Evolutionary conservation across 1,140 invertebrate genomes (phyloP), one percentile per base, ranked within the genome.

Genomic region (Polypedilum vanderplanki): DNA sequence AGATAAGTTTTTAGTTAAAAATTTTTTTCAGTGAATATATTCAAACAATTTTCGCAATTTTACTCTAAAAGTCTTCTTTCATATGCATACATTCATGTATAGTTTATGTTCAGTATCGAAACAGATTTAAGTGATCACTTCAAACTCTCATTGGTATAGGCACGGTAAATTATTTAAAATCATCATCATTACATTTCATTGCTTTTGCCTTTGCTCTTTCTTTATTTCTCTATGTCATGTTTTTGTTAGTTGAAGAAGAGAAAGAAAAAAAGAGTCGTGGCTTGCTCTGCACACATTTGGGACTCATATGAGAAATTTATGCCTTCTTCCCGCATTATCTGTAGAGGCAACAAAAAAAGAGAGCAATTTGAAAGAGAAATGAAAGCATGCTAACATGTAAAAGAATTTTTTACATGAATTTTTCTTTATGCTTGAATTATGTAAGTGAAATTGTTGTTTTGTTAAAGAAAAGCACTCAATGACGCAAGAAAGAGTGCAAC

Each of bases 321-420:
- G 46, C 46, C 46, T 57, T 57, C n/a, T n/a, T 57, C 46, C 24
- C 24, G 24, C 24, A 3, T 57, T 57, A 57, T 33, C 24, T 57
- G 12, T 1, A 15, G n/a, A 57, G 9, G 46, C 46, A n/a, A 12
- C 46, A 57, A 33, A 33, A n/a, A 57, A 12, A 15, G 12, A 57
- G 46, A 57, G 46, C 46, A 57, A 15, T 57, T 57, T 57, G 12
- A 57, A 57, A 15, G 7, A n/a, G 12, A n/a, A 12, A n/a, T 15
- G 41, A 46, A 46, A 46, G 41, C 8, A 46, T 46, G 15, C 15
- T 46, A 46, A 57, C 12, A 57, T 57, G 46, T 12, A 33, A 33
- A 33, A n/a, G 46, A 57, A 57, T 57, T 57, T 41, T 57, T 57
- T n/a, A 57, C 12, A 57, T n/a, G 46, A 57, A 57, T 57, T n/a